Percentiles rank a stretch among this genome's conserved stretches.
These are phyloP conservation scores for Harpagifer antarcticus DNA, from an alignment of 2,797 vertebrate genomes.

Conservation along the genomic window DNA sequence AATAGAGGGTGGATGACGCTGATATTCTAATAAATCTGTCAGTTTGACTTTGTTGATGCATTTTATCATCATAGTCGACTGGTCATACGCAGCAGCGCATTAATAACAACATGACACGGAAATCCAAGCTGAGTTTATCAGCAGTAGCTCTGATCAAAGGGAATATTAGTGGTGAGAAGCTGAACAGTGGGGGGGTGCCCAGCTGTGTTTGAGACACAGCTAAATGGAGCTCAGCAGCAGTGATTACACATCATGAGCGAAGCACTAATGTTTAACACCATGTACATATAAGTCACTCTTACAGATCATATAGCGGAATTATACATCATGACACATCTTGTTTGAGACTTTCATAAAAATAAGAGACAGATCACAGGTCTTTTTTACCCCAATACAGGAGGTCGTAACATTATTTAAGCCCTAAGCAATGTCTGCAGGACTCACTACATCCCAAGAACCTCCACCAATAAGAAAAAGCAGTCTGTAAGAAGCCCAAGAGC, in stretches of 20 bases:
- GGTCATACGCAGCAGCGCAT: background rate
- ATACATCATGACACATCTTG: background rate
- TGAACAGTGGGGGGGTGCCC: conserved; percentile 23
- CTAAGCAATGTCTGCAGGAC: background rate
- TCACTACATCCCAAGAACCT: background rate
- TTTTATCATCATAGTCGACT: conserved; percentile 5
- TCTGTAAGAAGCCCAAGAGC: too few species aligned
- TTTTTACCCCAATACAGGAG: background rate
- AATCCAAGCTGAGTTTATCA: conserved; percentile 21
- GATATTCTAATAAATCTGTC: background rate
- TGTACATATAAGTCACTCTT: background rate
- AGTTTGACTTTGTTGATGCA: background rate
- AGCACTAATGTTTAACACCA: background rate
- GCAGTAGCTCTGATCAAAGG: conserved; percentile 33
- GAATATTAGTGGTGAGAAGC: conserved; percentile 6
- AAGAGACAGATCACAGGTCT: background rate
- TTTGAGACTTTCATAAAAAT: background rate
- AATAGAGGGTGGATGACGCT: background rate
- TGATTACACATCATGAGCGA: background rate
- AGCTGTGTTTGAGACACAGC: background rate
- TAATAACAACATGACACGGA: background rate
- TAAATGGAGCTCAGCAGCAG: background rate
- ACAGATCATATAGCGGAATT: background rate
- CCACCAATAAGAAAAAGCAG: background rate
- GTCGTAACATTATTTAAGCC: background rate